Base-by-base conservation (phyloP, 1,140 invertebrate species). In the Leptinotarsa texana region DNA sequence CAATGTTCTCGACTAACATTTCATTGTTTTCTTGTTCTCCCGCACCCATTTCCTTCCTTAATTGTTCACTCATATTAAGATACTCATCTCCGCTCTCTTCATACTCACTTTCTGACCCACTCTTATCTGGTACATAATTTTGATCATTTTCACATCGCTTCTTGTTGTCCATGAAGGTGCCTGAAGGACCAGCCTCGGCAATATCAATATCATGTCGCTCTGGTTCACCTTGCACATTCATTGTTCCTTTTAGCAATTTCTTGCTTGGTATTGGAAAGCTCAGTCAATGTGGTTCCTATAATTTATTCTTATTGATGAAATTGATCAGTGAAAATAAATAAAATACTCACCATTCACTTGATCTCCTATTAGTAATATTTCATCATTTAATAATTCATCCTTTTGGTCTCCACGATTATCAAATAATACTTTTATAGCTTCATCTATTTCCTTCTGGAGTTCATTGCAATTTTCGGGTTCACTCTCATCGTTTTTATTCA, bases 1-100 rank as follows among this genome's bases (percentile, higher is more conserved):
- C 22, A 22, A n/a, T 65, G 63, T 18, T 65, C 21, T 65, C 63
- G 17, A 65, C 63, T 65, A 65, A 65, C 13, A 65, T 65, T 13
- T 65, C 63, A 65, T 65, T 65, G 63, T 65, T 65, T 65, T 65
- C 22, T 65, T n/a, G 63, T 65, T 65, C 21, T 65, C 21, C 63
- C 21, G 4, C 21, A 18, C 21, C 63, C 17, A 65, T 18, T 65
- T 65, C 21, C 13, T 13, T 65, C 24, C 21, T 24, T 24, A 65
- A 13, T 65, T 65, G 13, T 65, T 65, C 11, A 65, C 63, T 22
- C 63, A 22, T 65, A 65, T 65, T 24, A 65, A 65, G 4, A 65
- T 18, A 65, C 24, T 22, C 63, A 65, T 65, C 63, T 65, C 24
- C 63, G 17, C 17, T 65, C 63, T 13, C 21, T 65, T 65, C 21